Base-by-base conservation (phyloP, 2,113 vertebrate species). In the Neodon shergylaensis region DNA sequence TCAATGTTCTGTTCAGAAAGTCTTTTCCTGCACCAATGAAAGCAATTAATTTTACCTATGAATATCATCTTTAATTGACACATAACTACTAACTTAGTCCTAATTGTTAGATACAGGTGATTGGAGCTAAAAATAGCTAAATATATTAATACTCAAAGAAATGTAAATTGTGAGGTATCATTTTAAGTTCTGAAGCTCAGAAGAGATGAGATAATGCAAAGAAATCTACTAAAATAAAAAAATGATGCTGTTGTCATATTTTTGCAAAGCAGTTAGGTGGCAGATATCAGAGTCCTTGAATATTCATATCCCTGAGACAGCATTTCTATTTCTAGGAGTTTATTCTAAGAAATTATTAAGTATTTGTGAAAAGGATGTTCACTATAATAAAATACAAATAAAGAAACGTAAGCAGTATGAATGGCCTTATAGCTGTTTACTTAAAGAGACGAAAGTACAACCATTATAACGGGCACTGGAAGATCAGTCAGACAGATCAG, bases 251-350 rank as follows among this genome's bases (percentile, higher is more conserved):
- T 44, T 58, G 36, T 0, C 36, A 76, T 24, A 68, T 83, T 95
- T 88, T 63, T 54, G 36, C 95, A 86, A 63, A 86, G 44, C 31
- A 73, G 52, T 49, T 82, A 86, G 89, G 68, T 31, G 70, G 63
- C n/a, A 31, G 39, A 47, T 36, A 78, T 66, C 33, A 94, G 21
- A 16, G 66, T 7, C 17, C 22, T 96, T 83, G 79, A 58, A 74
- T 81, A 77, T 68, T 42, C 7, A 72, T n/a, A n/a, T 36, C 8
- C 49, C 91, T 94, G 79, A 81, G 42, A 36, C 33, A 84, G 54
- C 47, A 54, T 22, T 89, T 96, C 31, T 86, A 36, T 66, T 95
- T 94, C 66, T 68, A 90, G 36, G n/a, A 74, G 89, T 89, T 91
- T 86, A 78, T 72, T 74, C 44, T 44, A 86, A 93, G 52, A 87